Evolutionary conservation across 2,797 vertebrate species (phyloP).

Genomic region (Glossophaga mutica): DNA sequence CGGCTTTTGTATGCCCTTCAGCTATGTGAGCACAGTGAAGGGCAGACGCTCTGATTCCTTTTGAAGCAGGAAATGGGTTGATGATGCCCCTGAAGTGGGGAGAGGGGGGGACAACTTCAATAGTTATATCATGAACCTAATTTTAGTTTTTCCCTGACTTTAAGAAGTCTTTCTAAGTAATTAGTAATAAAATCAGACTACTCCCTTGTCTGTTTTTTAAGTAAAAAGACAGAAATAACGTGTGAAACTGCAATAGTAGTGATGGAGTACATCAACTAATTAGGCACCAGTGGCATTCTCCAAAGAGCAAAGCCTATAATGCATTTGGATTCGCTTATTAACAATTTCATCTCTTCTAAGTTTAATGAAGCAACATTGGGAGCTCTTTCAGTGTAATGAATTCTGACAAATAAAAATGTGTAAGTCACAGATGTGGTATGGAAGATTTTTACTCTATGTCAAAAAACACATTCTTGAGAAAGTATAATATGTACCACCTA

Average conservation of each 20-base stretch:
- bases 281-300: not conserved
- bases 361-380: not conserved
- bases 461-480: not conserved
- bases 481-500: not conserved
- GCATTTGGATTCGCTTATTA: not conserved
- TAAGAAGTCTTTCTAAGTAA: conserved; percentile 18
- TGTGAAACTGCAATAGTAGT: not conserved
- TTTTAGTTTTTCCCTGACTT: not conserved
- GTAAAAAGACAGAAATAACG: not conserved
- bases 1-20: conserved; percentile 96
- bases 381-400: not conserved
- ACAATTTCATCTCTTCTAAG: not conserved
- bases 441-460: not conserved
- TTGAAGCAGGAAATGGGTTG: conserved; percentile 88
- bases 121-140: not conserved
- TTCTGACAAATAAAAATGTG: not conserved
- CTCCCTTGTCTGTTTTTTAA: not conserved
- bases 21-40: conserved; percentile 92
- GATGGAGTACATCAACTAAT: not conserved
- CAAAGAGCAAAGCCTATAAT: not conserved
- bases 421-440: not conserved
- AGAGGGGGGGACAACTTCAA: not conserved
- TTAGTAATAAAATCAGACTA: conserved; percentile 17
- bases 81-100: conserved; percentile 89
- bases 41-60: conserved; percentile 80